phyloP scores from a whole-genome alignment of 2,113 vertebrate genomes.

The Rhadina sibilatrix region DNA sequence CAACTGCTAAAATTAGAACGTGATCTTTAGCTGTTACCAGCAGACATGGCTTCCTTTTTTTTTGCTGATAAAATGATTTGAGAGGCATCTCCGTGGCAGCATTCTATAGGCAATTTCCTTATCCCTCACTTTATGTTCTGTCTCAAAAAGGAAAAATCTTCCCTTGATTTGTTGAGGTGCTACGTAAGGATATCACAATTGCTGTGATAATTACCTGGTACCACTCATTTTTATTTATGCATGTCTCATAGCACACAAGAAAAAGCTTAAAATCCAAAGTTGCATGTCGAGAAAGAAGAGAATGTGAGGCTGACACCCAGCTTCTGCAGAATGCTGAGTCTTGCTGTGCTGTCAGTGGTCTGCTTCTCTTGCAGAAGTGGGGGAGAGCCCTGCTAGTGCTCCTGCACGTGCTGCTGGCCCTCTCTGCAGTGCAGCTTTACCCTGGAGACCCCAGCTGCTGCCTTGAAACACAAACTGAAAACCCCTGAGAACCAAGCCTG shows the following conservation, averaged over 20 bases:
- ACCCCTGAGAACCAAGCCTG: fast-evolving
- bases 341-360: background rate
- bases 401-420: background rate
- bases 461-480: background rate
- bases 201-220: background rate
- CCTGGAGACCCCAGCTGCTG: background rate
- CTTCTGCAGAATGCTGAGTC: background rate
- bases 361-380: background rate
- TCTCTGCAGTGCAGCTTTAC: background rate
- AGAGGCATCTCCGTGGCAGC: conserved; percentile 18
- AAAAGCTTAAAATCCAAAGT: background rate
- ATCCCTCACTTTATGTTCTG: background rate
- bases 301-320: background rate
- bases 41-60: conserved; percentile 33
- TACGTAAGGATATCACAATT: background rate
- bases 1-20: conserved; percentile 49
- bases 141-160: conserved; percentile 7
- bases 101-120: background rate
- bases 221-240: conserved; percentile 28
- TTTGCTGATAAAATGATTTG: conserved; percentile 5
- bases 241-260: background rate
- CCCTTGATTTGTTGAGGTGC: conserved; percentile 3
- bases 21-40: conserved; percentile 48
- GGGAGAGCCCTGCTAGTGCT: background rate
- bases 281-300: conserved; percentile 24